Evolutionary conservation across 2,113 vertebrate species (phyloP).

Genomic region (Lanius collurio): DNA sequence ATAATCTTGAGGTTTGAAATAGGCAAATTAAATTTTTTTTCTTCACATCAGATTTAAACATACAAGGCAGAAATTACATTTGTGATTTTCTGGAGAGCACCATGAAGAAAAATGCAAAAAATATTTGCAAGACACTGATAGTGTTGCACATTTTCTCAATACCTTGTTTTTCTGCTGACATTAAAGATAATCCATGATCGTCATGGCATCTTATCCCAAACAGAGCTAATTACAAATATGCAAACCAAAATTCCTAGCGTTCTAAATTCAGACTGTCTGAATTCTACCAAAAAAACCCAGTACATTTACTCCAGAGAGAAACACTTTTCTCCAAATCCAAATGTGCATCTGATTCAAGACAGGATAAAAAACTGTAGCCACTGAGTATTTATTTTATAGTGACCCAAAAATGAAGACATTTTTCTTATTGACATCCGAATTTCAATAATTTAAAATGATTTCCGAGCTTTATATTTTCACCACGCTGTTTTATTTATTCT

Average conservation of each 20-base stretch:
- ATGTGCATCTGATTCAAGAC: background rate
- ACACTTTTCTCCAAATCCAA: background rate
- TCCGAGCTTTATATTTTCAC: background rate
- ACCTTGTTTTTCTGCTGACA: background rate
- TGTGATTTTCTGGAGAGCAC: background rate
- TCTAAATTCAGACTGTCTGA: background rate
- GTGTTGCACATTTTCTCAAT: background rate
- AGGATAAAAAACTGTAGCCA: background rate
- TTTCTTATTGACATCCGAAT: background rate
- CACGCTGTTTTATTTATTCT: background rate
- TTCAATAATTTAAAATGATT: background rate
- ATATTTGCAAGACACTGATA: background rate
- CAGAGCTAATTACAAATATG: background rate
- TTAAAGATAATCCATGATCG: background rate
- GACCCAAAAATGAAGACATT: background rate
- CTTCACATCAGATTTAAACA: background rate
- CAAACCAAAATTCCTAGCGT: background rate
- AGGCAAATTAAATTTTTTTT: background rate
- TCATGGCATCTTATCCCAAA: background rate
- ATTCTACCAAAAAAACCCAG: background rate
- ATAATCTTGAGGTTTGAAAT: background rate
- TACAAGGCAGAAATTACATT: background rate
- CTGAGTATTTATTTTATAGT: background rate
- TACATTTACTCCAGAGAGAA: background rate
- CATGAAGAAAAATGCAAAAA: background rate